A percentile compares a stretch with the other conserved stretches of the same genome.
phyloP scores from a whole-genome alignment of 1,140 invertebrate genomes.

The Anastrepha obliqua region DNA sequence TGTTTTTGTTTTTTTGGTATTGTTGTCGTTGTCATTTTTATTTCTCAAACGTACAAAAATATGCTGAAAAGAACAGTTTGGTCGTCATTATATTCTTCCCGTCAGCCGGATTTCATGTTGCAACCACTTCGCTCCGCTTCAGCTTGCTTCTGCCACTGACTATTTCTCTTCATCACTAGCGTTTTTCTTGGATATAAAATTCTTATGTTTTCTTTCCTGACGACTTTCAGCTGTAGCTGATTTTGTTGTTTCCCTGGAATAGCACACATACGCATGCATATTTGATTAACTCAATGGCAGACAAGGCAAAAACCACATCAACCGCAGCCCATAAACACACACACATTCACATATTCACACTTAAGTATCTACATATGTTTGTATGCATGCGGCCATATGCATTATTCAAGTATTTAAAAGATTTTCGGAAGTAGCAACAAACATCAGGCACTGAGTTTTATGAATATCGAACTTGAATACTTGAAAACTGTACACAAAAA shows the following conservation, averaged over 20 bases:
- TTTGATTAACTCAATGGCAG: too few species aligned
- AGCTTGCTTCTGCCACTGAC: neutral
- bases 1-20: neutral
- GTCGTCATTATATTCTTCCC: neutral
- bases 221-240: neutral
- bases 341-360: too few species aligned
- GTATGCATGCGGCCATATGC: too few species aligned
- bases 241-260: conserved; percentile 1
- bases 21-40: neutral
- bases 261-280: neutral
- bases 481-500: too few species aligned
- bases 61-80: conserved; percentile 6
- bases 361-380: too few species aligned
- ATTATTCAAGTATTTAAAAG: too few species aligned
- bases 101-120: conserved; percentile 20
- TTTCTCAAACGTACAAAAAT: neutral
- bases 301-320: too few species aligned
- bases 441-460: too few species aligned
- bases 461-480: too few species aligned
- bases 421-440: too few species aligned
- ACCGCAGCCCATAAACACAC: too few species aligned
- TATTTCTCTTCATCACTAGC: neutral
- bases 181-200: conserved; percentile 25
- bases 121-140: neutral
- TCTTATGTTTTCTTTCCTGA: conserved; percentile 24